Evolutionary conservation across 2,797 vertebrate genomes (phyloP), one percentile per base, ranked within the genome.

Genomic region (Girardinus metallicus): DNA sequence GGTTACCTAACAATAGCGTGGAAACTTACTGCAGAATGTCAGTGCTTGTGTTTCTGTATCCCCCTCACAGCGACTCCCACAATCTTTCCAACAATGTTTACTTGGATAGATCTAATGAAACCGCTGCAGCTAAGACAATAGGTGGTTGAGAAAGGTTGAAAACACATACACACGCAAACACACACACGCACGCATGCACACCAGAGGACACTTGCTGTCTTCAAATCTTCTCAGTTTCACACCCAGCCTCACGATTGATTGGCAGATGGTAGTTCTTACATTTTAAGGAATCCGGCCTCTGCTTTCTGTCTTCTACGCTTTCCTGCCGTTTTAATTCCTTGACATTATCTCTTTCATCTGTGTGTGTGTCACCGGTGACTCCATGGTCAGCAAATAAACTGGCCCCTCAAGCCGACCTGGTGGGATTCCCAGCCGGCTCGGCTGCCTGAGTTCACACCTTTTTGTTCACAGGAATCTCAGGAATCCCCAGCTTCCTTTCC

Each of bases 391-490:
- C 86, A 89, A 78, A 87, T 89, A 85, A 92, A 92, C 81, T 80
- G 78, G 76, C 84, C 73, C 85, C 79, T 82, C 83, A 26, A 73
- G 81, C 80, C 83, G 49, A 88, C 79, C 83, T 86, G 75, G 81
- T 83, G 89, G 77, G 86, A 87, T 91, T 94, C 91, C 91, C 88
- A 92, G 87, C 90, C 87, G 84, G 83, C 91, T 87, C 36, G 39
- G 86, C 88, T 78, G 91, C 92, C 86, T 75, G 79, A 91, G 90
- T 93, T 95, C 93, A 93, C 95, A 96, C 93, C 94, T 95, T 95
- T 94, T 91, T 93, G 87, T 93, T 90, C 86, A 83, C 89, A 95
- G 93, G 93, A 95, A 96, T 96, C 90, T 90, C 74, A 89, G 91
- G 94, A 95, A 95, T 95, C 92, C 91, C 86, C 86, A 89, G 91